Percentiles rank a stretch among this genome's conserved stretches.
phyloP scores from a whole-genome alignment of 1,140 invertebrate species.

The Fopius arisanus region DNA sequence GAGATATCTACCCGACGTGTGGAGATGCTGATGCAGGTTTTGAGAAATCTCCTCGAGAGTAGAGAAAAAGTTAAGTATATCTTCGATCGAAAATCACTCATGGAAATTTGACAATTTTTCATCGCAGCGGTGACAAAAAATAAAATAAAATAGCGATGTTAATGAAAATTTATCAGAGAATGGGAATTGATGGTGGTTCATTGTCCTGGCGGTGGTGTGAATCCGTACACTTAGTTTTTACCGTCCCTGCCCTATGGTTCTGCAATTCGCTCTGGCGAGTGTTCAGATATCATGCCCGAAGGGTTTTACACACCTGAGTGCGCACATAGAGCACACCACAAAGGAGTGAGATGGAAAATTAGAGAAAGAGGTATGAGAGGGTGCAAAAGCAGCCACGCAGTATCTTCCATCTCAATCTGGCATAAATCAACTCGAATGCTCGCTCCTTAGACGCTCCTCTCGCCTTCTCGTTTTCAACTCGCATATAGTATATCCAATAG shows the following conservation, averaged over 20 bases:
- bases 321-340: neutral
- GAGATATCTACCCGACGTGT: conserved; percentile 21
- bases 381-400: conserved; percentile 45
- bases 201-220: neutral
- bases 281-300: conserved; percentile 6
- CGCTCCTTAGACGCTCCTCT: conserved; percentile 41
- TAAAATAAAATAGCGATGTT: conserved; percentile 21
- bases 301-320: neutral
- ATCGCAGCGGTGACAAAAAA: too few relatives aligned
- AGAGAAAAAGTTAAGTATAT: neutral
- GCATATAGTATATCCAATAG: conserved; percentile 38
- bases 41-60: conserved; percentile 1
- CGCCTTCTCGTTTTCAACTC: conserved; percentile 46
- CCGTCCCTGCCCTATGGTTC: neutral
- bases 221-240: neutral
- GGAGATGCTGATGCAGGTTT: conserved; percentile 15
- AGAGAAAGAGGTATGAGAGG: conserved; percentile 14
- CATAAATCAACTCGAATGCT: conserved; percentile 61
- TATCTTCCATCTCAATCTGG: conserved; percentile 60
- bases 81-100: neutral
- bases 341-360: conserved; percentile 2
- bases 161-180: conserved; percentile 50
- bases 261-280: conserved; percentile 2
- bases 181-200: conserved; percentile 22
- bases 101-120: neutral